A percentile compares a stretch with the other conserved stretches of the same genome.
phyloP scores from a whole-genome alignment of 2,113 vertebrate genomes.

The Crotalus horridus region DNA sequence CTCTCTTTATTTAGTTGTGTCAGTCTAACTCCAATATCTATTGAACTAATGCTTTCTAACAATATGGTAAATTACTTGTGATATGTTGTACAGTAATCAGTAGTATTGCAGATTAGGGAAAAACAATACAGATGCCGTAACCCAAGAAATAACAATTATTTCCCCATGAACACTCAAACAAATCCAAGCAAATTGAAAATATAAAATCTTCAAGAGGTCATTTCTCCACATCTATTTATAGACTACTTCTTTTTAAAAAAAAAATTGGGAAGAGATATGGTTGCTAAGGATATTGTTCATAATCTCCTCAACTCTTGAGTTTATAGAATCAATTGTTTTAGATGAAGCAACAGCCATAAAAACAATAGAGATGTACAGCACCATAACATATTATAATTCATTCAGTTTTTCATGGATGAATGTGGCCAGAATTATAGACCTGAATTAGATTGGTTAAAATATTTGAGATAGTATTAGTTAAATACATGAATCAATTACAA shows the following conservation, averaged over 20 bases:
- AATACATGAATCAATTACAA: slow-evolving; percentile 27
- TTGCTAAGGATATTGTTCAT: neutral
- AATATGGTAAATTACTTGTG: slow-evolving; percentile 45
- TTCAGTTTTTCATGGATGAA: neutral
- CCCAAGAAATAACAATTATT: slow-evolving; percentile 31
- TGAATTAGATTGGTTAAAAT: slow-evolving; percentile 45
- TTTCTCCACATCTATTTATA: slow-evolving; percentile 14
- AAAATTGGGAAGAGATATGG: slow-evolving; percentile 29
- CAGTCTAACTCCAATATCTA: slow-evolving; percentile 32
- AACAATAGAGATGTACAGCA: neutral
- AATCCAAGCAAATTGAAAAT: neutral
- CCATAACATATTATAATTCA: neutral
- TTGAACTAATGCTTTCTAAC: slow-evolving; percentile 48
- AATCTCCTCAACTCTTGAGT: neutral
- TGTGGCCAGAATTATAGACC: neutral
- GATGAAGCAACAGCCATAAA: neutral
- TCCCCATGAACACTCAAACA: neutral
- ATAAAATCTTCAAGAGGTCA: slow-evolving; percentile 8
- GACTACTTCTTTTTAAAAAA: slow-evolving; percentile 31
- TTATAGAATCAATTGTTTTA: neutral
- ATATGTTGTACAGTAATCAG: slow-evolving; percentile 41
- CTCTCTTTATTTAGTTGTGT: slow-evolving; percentile 22
- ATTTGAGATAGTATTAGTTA: neutral
- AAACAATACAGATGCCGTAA: neutral
- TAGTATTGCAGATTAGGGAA: slow-evolving; percentile 33